Evolutionary conservation across 1,140 invertebrate species (phyloP).

Genomic region (Stegodyphus mimosarum): DNA sequence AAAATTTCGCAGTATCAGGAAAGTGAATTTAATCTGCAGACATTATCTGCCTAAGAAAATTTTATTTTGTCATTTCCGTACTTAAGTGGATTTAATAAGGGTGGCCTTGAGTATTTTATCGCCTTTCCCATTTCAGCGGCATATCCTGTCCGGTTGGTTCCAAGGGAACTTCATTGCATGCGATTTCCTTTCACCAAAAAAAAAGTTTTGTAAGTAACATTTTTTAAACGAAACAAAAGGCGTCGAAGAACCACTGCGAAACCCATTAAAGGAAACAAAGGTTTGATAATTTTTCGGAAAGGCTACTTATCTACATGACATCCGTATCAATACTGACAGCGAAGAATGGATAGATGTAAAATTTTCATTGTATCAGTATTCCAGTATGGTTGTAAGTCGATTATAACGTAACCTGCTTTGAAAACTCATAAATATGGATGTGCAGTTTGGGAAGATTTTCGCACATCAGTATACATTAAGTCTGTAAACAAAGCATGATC

Average conservation of each 20-base stretch:
- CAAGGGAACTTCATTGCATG: constrained; percentile 45
- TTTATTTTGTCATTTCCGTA: constrained; percentile 58
- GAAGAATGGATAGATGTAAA: too few species aligned
- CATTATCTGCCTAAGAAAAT: constrained; percentile 49
- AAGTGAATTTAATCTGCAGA: constrained; percentile 49
- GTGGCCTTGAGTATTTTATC: constrained; percentile 50
- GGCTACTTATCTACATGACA: too few species aligned
- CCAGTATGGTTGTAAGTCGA: too few species aligned
- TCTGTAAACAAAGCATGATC: too few species aligned
- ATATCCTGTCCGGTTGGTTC: constrained; percentile 32
- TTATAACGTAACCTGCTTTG: too few species aligned
- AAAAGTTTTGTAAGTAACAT: constrained; percentile 46
- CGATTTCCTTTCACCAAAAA: constrained; percentile 42
- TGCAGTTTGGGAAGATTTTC: too few species aligned
- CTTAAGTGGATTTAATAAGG: constrained; percentile 56
- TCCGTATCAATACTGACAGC: too few species aligned
- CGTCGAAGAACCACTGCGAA: constrained; percentile 18
- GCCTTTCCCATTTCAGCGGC: constrained; percentile 40
- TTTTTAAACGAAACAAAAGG: constrained; percentile 47
- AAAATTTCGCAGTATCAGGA: constrained; percentile 41
- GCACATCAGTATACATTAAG: too few species aligned
- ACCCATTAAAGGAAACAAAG: constrained; percentile 31
- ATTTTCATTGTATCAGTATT: too few species aligned
- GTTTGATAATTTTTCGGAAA: neutral
- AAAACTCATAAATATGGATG: too few species aligned